These are phyloP conservation scores for Drosophila repleta DNA, from an alignment of 1,140 invertebrate genomes.

Conservation along the genomic window DNA sequence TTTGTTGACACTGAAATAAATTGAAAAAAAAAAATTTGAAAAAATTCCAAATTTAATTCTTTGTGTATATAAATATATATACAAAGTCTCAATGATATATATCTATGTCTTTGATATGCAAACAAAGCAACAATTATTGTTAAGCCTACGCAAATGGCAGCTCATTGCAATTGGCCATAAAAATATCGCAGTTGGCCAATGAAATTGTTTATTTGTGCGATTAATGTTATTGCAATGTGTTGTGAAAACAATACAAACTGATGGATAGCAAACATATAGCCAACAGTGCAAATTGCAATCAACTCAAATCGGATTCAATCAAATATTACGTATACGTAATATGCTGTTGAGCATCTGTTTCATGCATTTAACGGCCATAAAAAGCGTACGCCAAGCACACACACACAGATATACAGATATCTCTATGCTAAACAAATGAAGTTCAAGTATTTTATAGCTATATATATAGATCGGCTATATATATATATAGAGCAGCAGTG, in stretches of 20 bases:
- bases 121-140: not conserved
- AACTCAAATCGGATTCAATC: conserved; percentile 4
- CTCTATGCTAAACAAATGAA: conserved; percentile 12
- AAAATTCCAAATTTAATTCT: not conserved
- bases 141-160: conserved; percentile 48
- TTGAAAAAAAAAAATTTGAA: conserved; percentile 3
- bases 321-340: conserved; percentile 43
- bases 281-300: conserved; percentile 3
- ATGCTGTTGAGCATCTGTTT: conserved; percentile 40
- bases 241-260: conserved; percentile 39
- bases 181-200: conserved; percentile 9
- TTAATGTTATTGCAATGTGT: conserved; percentile 46
- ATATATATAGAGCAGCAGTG: conserved; percentile 5
- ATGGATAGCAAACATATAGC: not conserved
- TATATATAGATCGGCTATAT: not conserved
- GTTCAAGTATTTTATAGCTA: conserved; percentile 22
- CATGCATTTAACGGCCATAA: conserved; percentile 25
- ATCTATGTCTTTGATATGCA: not conserved
- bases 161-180: conserved; percentile 46
- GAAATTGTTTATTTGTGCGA: conserved; percentile 35
- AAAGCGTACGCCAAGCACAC: conserved; percentile 15
- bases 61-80: not conserved
- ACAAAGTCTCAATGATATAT: not conserved
- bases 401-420: not conserved
- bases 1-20: conserved; percentile 71